Evolutionary conservation across 2,888 invertebrate species (phyloP).

Genomic region (Aphelenchoides bicaudatus): DNA sequence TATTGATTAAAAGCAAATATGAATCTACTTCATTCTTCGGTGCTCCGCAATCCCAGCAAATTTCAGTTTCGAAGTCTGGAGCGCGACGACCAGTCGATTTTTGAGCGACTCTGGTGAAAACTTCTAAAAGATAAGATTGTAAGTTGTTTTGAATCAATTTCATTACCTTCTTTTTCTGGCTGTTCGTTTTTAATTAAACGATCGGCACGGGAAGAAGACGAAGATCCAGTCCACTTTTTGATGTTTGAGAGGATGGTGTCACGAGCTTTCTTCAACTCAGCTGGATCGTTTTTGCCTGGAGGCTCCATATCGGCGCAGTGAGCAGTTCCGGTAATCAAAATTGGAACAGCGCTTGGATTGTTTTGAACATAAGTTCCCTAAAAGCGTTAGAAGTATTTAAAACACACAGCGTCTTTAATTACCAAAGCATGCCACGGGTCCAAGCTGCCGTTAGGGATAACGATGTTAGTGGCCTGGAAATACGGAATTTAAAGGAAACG

Average conservation of each 20-base stretch:
- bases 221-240: constrained; percentile 32
- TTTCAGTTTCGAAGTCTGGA: not conserved
- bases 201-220: not conserved
- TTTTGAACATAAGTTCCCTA: constrained; percentile 33
- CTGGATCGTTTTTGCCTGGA: constrained; percentile 14
- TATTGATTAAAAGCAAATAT: not conserved
- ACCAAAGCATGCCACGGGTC: constrained; percentile 49
- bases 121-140: too few species aligned
- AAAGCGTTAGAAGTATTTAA: constrained; percentile 30
- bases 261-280: constrained; percentile 29
- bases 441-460: constrained; percentile 48
- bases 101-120: too few species aligned
- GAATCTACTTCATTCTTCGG: constrained; percentile 1
- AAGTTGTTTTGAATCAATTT: too few species aligned
- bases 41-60: not conserved
- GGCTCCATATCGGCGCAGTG: constrained; percentile 35
- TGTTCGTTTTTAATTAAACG: not conserved
- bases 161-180: not conserved
- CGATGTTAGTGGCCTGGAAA: constrained; percentile 41
- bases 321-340: constrained; percentile 23
- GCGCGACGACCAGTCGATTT: constrained; percentile 10
- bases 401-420: not conserved
- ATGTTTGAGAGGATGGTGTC: constrained; percentile 34
- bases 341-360: constrained; percentile 16
- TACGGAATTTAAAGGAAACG: not conserved